Evolutionary conservation across 2,113 vertebrate genomes (phyloP), one percentile per base, ranked within the genome.

Genomic region (Meriones unguiculatus): DNA sequence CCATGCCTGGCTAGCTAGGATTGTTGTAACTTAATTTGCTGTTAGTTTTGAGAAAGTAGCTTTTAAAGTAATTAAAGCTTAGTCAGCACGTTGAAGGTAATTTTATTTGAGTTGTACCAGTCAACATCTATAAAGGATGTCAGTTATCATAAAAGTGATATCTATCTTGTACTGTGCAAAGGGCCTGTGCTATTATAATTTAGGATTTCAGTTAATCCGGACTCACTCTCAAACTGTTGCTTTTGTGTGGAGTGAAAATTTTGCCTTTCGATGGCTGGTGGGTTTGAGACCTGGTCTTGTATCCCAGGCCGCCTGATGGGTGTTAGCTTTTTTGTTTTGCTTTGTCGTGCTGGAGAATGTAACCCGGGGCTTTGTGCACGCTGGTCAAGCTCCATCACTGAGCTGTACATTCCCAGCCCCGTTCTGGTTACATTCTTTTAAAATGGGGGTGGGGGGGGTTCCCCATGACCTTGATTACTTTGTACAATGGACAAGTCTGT

Each of bases 31-130:
- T 77, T 92, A 87, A 75, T 84, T 93, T 91, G 64, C 67, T 69
- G 13, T 77, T 96, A 62, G 38, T 91, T 93, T 97, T 87, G 75
- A 92, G 75, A 90, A 78, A 87, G 85, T 78, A 92, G 41, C 90
- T 87, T 96, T 76, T 87, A 94, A 92, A 95, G 73, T 54, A 90
- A 11, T 73, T 87, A 80, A 76, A 89, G 52, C 62, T 85, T 86
- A 93, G 77, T 90, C 28, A 91, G 14, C 84, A 81, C 82, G 38
- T 69, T 87, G 87, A 88, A 95, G 70, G 78, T 70, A 46, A 88
- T 96, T 94, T 90, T 89, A 65, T 94, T 86, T 92, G 62, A 88
- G 24, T 93, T 80, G 30, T 59, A 24, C n/a, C 78, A 20, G 22
- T 93, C 64, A 46, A 69, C 70, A 78, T 94, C 84, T 96, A 93